Percentiles rank a stretch among this genome's conserved stretches.
Evolutionary conservation across 2,888 invertebrate genomes (phyloP).

Genomic region (Temnothorax rugatulus): DNA sequence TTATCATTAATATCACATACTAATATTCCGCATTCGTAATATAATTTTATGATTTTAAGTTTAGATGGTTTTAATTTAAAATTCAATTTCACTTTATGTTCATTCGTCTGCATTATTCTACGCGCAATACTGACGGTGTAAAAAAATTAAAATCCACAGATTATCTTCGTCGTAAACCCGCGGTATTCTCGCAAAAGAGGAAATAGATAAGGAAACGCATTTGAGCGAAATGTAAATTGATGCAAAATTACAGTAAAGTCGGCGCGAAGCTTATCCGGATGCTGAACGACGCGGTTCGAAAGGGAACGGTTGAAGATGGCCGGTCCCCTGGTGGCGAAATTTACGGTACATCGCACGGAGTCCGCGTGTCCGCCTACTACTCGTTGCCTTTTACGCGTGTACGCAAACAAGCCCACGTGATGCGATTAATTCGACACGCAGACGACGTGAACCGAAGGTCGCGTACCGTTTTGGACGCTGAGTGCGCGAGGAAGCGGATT

Average conservation of each 20-base stretch:
- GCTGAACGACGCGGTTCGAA: not conserved
- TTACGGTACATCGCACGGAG: constrained; percentile 29
- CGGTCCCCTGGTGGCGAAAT: constrained; percentile 21
- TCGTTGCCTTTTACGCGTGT: constrained; percentile 21
- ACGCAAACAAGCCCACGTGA: constrained; percentile 50
- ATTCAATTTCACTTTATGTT: not conserved
- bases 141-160: not conserved
- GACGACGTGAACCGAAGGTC: constrained; percentile 26
- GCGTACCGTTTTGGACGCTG: constrained; percentile 18
- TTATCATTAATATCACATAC: not conserved
- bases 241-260: constrained; percentile 6
- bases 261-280: constrained; percentile 12
- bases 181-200: not conserved
- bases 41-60: not conserved
- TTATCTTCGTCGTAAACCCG: not conserved
- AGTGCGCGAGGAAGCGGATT: constrained; percentile 23
- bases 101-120: not conserved
- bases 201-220: constrained; percentile 10
- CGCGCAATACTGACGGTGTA: not conserved
- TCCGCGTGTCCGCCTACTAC: not conserved
- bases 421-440: constrained; percentile 43
- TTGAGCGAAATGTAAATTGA: constrained; percentile 27
- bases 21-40: not conserved
- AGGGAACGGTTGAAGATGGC: constrained; percentile 2
- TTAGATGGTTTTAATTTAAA: not conserved